Percentiles rank a stretch among this genome's conserved stretches.
Conservation (phyloP, 2,797 vertebrate genomes). For the Xerus rutilus region DNA sequence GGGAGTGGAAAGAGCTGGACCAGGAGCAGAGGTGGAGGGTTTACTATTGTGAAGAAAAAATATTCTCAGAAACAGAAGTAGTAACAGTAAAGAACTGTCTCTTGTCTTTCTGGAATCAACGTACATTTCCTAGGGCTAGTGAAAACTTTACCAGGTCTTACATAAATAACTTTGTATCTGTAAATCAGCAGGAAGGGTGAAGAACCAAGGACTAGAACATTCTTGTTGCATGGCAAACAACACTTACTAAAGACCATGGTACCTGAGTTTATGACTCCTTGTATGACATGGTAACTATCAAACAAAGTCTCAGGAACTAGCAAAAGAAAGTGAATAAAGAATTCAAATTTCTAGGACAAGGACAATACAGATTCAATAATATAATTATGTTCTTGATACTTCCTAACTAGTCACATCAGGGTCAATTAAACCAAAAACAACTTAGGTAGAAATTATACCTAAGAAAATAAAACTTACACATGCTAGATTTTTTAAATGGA, state of each 20-base stretch:
- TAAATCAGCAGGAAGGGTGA: neutral
- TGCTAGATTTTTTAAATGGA: neutral
- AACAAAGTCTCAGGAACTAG: neutral
- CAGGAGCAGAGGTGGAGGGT: neutral
- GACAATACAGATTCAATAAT: neutral
- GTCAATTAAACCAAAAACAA: slow-evolving; percentile 5
- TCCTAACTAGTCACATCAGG: neutral
- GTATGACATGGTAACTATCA: neutral
- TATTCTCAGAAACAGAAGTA: neutral
- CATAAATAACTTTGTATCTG: neutral
- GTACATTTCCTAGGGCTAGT: neutral
- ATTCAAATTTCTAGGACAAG: slow-evolving; percentile 5
- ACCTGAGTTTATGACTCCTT: neutral
- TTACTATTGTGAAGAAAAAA: neutral
- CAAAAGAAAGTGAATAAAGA: slow-evolving; percentile 20
- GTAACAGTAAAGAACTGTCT: neutral
- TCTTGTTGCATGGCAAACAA: neutral
- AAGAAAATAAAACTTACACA: neutral
- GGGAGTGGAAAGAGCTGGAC: neutral
- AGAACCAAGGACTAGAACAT: neutral
- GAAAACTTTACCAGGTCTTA: neutral
- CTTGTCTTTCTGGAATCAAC: neutral
- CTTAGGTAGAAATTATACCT: neutral
- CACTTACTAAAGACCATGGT: neutral
- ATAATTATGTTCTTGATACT: neutral